Base-by-base conservation (phyloP, 2,888 invertebrate genomes). In the Dusona sp. region DNA sequence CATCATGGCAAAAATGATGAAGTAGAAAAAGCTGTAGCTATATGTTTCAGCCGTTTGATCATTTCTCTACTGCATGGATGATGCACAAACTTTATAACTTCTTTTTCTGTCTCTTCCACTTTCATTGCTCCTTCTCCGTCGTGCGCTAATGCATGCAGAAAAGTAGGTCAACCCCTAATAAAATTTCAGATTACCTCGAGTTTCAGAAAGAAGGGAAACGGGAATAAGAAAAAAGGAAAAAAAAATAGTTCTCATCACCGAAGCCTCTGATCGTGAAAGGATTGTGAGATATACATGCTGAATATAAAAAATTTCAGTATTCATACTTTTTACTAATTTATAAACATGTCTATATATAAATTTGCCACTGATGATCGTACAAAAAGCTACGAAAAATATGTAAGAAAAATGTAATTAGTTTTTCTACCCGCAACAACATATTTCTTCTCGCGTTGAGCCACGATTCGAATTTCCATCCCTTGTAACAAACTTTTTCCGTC, bases 321-420 rank as follows among this genome's bases (percentile, higher is more conserved):
- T 45, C 54, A 83, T 77, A 61, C 48, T 36, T 61, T 65, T 70
- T 79, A 13, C 64, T 36, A 29, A 68, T 57, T 54, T 36, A 78
- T 16, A 57, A 4, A 64, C 51, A n/a, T 25, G n/a, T 25, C 13
- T n/a, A 11, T 22, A 13, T 36, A n/a, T 57, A 33, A 11, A 72
- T 11, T 11, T 77, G 45, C 13, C 25, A 57, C 33, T 42, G 75
- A 64, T 48, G 51, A 67, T 33, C 48, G 33, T 57, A 74, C 67
- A 54, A 11, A 64, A 19, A 29, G 61, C 45, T 29, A 25, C 61
- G 78, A 68, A 22, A 29, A 16, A 29, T 16, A 84, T 79, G 79
- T 78, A 79, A 84, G 70, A 70, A 79, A 75, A 79, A 57, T 57
- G 54, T 84, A 86, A 84, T 86, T 84, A 84, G 81, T 84, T 86